Conservation (phyloP, 2,797 vertebrate species). For the Sorex maritimensis region DNA sequence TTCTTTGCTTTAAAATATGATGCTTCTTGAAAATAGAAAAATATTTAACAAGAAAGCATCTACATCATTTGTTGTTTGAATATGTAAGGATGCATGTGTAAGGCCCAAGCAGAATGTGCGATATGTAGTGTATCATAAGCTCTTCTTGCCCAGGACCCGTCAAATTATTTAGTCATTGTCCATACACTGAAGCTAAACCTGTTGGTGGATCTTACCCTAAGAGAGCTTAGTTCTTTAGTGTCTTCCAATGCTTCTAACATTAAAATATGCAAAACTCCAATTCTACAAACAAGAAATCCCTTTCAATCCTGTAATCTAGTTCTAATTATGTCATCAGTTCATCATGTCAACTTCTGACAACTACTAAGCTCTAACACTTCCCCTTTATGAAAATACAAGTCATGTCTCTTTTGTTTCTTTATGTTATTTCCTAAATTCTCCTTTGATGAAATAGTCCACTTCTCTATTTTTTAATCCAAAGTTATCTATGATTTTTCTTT, state of each 20-base stretch:
- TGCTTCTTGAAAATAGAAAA: slow-evolving; percentile 55
- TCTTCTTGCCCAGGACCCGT: neutral
- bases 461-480: neutral
- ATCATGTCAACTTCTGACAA: neutral
- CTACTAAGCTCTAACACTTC: neutral
- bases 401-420: neutral
- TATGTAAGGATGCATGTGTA: neutral
- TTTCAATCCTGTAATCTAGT: neutral
- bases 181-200: neutral
- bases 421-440: neutral
- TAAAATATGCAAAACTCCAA: slow-evolving; percentile 13
- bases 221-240: neutral
- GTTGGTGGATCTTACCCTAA: neutral
- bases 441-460: neutral
- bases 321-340: neutral
- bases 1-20: slow-evolving; percentile 38
- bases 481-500: neutral
- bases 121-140: neutral
- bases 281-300: neutral
- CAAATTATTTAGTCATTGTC: neutral
- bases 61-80: slow-evolving; percentile 9
- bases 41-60: neutral
- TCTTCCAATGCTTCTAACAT: neutral
- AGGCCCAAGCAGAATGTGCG: neutral
- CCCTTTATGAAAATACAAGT: neutral